A percentile compares a stretch with the other conserved stretches of the same genome.
These are phyloP conservation scores for Drosophila lowei DNA, from an alignment of 1,140 invertebrate species.

Conservation along the genomic window DNA sequence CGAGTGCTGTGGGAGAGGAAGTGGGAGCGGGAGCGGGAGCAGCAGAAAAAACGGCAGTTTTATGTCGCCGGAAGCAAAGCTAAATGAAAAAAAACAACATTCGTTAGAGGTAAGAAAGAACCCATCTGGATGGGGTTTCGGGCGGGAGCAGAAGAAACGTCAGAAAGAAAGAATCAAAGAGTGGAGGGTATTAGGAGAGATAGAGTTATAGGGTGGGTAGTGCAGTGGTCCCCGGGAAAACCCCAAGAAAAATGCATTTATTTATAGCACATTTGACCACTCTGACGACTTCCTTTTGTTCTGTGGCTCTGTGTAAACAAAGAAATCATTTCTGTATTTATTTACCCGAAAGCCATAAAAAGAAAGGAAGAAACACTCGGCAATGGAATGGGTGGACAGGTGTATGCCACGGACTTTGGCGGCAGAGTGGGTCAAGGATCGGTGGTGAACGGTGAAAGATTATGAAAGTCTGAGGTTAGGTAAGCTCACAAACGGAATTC, in stretches of 20 bases:
- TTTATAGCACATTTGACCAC: constrained; percentile 62
- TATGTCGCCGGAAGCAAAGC: constrained; percentile 75
- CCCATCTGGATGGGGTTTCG: constrained; percentile 8
- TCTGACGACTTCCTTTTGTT: constrained; percentile 49
- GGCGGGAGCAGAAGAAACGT: not conserved
- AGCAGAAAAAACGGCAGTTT: constrained; percentile 67
- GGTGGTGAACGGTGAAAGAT: constrained; percentile 7
- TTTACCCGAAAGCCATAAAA: constrained; percentile 5
- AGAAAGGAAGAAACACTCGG: not conserved
- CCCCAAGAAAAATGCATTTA: constrained; percentile 53
- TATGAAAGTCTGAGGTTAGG: not conserved
- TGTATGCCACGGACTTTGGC: not conserved
- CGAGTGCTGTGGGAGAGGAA: not conserved
- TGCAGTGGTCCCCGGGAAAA: constrained; percentile 19
- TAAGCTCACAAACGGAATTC: too few species aligned
- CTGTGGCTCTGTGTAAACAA: constrained; percentile 21
- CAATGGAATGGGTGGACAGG: constrained; percentile 4
- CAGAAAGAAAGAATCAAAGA: constrained; percentile 1
- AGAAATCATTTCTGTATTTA: constrained; percentile 32
- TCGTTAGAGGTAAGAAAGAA: constrained; percentile 48
- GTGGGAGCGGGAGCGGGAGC: constrained; percentile 13
- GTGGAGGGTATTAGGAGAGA: not conserved
- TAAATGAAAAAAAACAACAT: constrained; percentile 48
- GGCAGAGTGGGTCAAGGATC: constrained; percentile 8
- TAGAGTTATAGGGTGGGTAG: not conserved